Evolutionary conservation across 64 coral and sea anemone species (phyloP), one percentile per base, ranked within the genome.

Genomic region (Anthopleura sola): DNA sequence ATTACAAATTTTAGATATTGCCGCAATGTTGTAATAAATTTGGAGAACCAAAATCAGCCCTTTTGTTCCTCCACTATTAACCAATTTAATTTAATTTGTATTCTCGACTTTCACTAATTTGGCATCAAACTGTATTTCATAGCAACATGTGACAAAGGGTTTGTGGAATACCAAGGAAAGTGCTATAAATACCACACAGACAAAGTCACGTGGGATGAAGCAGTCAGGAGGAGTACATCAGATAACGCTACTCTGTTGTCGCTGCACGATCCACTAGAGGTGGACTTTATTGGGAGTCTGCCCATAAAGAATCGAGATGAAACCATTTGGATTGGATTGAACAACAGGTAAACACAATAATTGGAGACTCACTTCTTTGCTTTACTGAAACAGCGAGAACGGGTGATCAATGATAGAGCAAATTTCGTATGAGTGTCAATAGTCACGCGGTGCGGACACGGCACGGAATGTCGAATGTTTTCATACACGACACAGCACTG

Each of bases 101-200:
- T 44, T 44, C 40, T 44, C 9, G 40, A 6, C 40, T 6, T 44
- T 44, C 40, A 29, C 66, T 71, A 71, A 71, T 32, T 71, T 33
- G 2, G 24, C 6, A 68, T 29, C n/a, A 32, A 71, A 31, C 56
- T 55, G 31, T 34, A 7, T 24, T 20, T 74, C 32, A 26, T 26
- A 92, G 94, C 82, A 19, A 55, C 71, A 33, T 96, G 94, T 36
- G 82, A 64, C 18, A 68, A 76, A 2, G 94, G 87, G 1, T 92
- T 83, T 78, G 78, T 39, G 0, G 48, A 87, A 18, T 76, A 89
- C 68, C 40, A 84, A 10, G 94, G 94, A 37, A 84, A 83, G 1
- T 96, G 94, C 49, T 96, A 92, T 24, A 96, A 90, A 78, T 92
- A 83, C 60, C 37, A 92, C 28, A 0, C 23, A 0, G 84, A 92